Conservation (phyloP, 2,797 vertebrate species). For the Pseudomugil tenellus region DNA sequence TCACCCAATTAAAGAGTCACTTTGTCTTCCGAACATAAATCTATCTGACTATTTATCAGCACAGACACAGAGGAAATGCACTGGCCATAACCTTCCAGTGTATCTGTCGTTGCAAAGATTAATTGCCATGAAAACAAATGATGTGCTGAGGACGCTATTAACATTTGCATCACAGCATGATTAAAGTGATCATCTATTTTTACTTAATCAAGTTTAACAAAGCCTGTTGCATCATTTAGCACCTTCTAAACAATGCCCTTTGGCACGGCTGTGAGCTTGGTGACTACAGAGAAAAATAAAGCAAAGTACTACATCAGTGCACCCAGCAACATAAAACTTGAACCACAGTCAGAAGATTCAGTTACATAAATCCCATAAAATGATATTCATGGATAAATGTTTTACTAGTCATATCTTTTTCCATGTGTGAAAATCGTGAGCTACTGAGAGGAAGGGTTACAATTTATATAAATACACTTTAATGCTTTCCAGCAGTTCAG, state of each 20-base stretch:
- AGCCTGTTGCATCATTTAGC: slow-evolving; percentile 80
- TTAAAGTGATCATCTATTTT: slow-evolving; percentile 85
- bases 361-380: slow-evolving; percentile 16
- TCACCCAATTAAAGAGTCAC: neutral
- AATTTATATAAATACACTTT: slow-evolving; percentile 54
- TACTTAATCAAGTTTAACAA: slow-evolving; percentile 86
- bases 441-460: slow-evolving; percentile 47
- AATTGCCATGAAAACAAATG: slow-evolving; percentile 85
- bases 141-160: slow-evolving; percentile 84
- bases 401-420: slow-evolving; percentile 25
- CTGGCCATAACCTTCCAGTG: slow-evolving; percentile 70
- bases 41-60: slow-evolving; percentile 44
- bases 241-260: slow-evolving; percentile 73
- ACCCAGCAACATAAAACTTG: slow-evolving; percentile 30
- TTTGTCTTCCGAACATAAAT: slow-evolving; percentile 35
- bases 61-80: slow-evolving; percentile 61
- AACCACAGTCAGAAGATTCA: slow-evolving; percentile 30
- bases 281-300: slow-evolving; percentile 59
- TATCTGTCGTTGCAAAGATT: slow-evolving; percentile 77
- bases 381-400: slow-evolving; percentile 9
- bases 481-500: slow-evolving; percentile 35
- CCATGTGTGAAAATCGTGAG: slow-evolving; percentile 37
- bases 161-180: slow-evolving; percentile 84
- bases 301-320: slow-evolving; percentile 30
- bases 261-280: slow-evolving; percentile 66